phyloP scores from a whole-genome alignment of 2,797 vertebrate genomes.

The Chiroxiphia lanceolata region DNA sequence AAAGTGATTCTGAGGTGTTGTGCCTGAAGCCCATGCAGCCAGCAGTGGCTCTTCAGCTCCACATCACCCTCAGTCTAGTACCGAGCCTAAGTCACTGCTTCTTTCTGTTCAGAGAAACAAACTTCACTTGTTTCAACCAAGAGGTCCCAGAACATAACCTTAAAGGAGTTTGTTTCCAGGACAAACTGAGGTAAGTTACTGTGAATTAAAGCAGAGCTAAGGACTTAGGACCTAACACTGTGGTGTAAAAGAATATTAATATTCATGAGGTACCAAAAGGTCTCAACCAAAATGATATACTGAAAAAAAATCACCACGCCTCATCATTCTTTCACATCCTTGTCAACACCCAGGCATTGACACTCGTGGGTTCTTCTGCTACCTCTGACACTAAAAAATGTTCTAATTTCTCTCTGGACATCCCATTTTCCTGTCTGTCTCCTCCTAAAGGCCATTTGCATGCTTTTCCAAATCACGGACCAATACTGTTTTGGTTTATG shows the following conservation, averaged over 20 bases:
- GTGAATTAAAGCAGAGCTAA: neutral
- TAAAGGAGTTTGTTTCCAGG: neutral
- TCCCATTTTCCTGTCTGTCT: neutral
- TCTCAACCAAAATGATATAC: neutral
- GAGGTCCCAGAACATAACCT: neutral
- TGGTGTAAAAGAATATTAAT: neutral
- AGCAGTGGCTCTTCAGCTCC: neutral
- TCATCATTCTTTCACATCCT: neutral
- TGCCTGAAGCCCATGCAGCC: neutral
- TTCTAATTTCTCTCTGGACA: neutral
- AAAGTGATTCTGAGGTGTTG: neutral
- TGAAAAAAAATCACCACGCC: neutral
- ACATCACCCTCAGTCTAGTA: neutral
- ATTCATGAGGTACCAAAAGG: neutral
- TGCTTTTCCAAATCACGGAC: neutral
- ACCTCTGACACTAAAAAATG: neutral
- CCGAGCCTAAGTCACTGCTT: fast-evolving
- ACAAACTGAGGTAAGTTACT: neutral
- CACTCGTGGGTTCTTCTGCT: neutral
- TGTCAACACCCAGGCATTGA: neutral
- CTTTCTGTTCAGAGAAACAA: neutral
- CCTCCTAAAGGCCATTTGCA: neutral
- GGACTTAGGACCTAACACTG: neutral
- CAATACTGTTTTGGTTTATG: fast-evolving
- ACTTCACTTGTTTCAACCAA: neutral